A percentile compares a stretch with the other conserved stretches of the same genome.
These are phyloP conservation scores for Drosophila navojoa DNA, from an alignment of 1,140 invertebrate species.

Conservation along the genomic window DNA sequence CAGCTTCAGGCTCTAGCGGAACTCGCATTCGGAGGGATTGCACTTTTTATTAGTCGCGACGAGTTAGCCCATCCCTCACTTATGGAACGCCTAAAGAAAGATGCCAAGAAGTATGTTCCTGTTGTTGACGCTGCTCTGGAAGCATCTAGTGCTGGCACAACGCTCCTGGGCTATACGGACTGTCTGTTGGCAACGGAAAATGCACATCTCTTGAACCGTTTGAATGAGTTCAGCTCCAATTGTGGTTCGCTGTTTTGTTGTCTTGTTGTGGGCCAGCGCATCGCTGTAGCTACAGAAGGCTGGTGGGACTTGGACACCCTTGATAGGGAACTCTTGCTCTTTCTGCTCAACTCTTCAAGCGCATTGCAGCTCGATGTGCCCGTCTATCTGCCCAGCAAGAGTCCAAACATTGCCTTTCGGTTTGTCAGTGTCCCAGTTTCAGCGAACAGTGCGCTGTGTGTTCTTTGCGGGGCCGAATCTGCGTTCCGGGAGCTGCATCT, in stretches of 20 bases:
- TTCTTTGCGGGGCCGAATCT: constrained; percentile 70
- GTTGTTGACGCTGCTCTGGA: constrained; percentile 90
- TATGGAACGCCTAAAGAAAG: constrained; percentile 73
- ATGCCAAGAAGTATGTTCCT: constrained; percentile 82
- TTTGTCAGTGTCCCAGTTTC: constrained; percentile 75
- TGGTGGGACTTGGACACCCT: constrained; percentile 90
- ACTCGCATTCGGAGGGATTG: constrained; percentile 88
- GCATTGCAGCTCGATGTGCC: constrained; percentile 88
- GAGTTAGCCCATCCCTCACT: constrained; percentile 85
- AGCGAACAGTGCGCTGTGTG: constrained; percentile 68
- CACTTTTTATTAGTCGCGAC: constrained; percentile 89
- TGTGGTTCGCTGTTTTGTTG: constrained; percentile 91
- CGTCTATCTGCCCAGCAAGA: constrained; percentile 90
- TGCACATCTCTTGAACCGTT: constrained; percentile 86
- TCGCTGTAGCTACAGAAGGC: constrained; percentile 90
- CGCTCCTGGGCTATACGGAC: constrained; percentile 87
- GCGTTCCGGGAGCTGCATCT: constrained; percentile 64
- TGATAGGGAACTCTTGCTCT: constrained; percentile 89
- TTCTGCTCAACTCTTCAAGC: constrained; percentile 86
- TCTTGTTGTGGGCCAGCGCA: constrained; percentile 88
- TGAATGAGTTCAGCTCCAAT: constrained; percentile 86
- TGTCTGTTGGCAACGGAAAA: constrained; percentile 88
- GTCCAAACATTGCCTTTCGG: constrained; percentile 86
- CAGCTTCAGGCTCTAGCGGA: constrained; percentile 87
- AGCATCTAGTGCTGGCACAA: constrained; percentile 87